Evolutionary conservation across 2,888 invertebrate species (phyloP).

Genomic region (Scaptomyza tumidula): DNA sequence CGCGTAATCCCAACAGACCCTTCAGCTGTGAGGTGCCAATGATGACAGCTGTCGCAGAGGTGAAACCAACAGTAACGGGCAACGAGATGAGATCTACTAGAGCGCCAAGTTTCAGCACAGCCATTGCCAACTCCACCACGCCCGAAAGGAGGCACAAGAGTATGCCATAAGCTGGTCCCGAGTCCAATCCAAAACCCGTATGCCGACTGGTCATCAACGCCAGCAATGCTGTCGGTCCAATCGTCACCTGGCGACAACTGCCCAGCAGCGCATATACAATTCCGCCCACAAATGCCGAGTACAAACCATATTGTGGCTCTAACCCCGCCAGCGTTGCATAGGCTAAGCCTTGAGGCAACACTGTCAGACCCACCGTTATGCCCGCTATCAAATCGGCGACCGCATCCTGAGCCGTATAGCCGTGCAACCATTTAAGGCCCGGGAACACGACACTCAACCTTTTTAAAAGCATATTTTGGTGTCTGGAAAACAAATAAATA

Average conservation of each 20-base stretch:
- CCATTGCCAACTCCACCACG: slow-evolving; percentile 92
- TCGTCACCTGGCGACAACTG: slow-evolving; percentile 93
- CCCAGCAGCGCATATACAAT: slow-evolving; percentile 96
- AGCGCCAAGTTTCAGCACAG: slow-evolving; percentile 92
- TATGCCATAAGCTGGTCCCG: slow-evolving; percentile 91
- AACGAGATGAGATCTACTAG: slow-evolving; percentile 95
- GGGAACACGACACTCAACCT: slow-evolving; percentile 73
- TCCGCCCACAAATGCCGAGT: slow-evolving; percentile 97
- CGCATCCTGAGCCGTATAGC: slow-evolving; percentile 90
- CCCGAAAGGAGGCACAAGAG: slow-evolving; percentile 93
- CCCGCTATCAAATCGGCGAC: slow-evolving; percentile 95
- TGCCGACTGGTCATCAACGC: slow-evolving; percentile 94
- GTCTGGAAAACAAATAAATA: slow-evolving; percentile 2
- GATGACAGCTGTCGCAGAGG: slow-evolving; percentile 95
- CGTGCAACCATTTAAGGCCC: slow-evolving; percentile 89
- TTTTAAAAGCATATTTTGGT: slow-evolving; percentile 47
- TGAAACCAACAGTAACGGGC: slow-evolving; percentile 95
- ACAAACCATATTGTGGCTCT: slow-evolving; percentile 95
- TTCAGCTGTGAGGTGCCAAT: slow-evolving; percentile 94
- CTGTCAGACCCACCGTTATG: slow-evolving; percentile 93
- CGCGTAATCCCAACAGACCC: slow-evolving; percentile 89
- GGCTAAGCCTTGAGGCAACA: slow-evolving; percentile 95
- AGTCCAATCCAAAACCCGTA: slow-evolving; percentile 81
- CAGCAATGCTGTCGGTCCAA: slow-evolving; percentile 95
- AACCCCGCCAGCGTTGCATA: slow-evolving; percentile 95